These are phyloP conservation scores for Watersipora subatra DNA, from an alignment of 1,140 invertebrate genomes.

Conservation along the genomic window DNA sequence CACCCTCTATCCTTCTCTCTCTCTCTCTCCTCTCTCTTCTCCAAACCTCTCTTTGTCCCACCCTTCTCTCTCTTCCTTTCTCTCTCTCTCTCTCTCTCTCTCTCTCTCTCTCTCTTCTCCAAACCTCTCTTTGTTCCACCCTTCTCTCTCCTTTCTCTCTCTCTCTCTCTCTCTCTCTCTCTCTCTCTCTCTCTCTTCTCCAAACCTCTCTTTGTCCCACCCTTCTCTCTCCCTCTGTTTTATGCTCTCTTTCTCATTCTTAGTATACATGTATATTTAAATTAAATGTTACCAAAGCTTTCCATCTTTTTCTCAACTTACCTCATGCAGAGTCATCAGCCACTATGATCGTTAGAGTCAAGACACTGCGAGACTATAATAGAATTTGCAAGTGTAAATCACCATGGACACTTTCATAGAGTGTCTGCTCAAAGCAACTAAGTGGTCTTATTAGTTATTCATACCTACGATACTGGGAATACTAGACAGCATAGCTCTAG, in stretches of 20 bases:
- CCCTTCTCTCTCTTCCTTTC: conserved; percentile 4
- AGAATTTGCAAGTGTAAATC: no score
- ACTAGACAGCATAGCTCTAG: no score
- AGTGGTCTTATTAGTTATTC: no score
- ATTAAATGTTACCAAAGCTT: not conserved
- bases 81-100: conserved; percentile 4
- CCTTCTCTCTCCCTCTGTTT: conserved; percentile 4
- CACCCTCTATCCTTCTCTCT: not conserved
- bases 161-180: not conserved
- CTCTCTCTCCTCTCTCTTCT: not conserved
- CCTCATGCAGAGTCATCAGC: conserved; percentile 7
- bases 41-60: not conserved
- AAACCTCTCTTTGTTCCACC: not conserved
- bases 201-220: not conserved
- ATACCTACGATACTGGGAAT: no score
- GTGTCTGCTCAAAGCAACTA: no score
- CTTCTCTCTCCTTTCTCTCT: conserved; percentile 1
- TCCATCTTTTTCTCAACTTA: conserved; percentile 5
- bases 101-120: not conserved
- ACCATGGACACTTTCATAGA: no score
- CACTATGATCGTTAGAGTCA: conserved; percentile 2
- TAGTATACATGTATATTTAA: not conserved
- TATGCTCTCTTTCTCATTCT: conserved; percentile 8
- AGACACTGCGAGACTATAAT: no score
- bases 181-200: not conserved